These are phyloP conservation scores for Rallus crepitans DNA, from an alignment of 2,797 vertebrate genomes.

Conservation along the genomic window DNA sequence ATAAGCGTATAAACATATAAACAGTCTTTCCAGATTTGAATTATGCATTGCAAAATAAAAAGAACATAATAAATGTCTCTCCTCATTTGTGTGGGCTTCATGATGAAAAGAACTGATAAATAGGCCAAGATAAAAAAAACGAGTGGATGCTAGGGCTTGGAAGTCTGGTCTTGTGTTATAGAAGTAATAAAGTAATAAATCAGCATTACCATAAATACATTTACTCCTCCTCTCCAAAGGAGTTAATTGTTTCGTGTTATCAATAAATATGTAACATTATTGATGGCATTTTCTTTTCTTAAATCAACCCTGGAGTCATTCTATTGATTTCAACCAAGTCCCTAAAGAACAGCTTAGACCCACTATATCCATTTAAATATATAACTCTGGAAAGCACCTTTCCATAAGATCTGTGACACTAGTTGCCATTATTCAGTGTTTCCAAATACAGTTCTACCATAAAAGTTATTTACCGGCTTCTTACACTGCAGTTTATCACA, in stretches of 20 bases:
- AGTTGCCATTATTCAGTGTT: constrained; percentile 46
- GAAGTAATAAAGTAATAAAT: constrained; percentile 54
- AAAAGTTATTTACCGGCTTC: constrained; percentile 65
- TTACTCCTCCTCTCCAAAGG: constrained; percentile 37
- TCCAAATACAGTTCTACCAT: constrained; percentile 47
- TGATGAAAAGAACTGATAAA: constrained; percentile 60
- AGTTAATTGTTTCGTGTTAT: constrained; percentile 35
- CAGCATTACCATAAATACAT: constrained; percentile 45
- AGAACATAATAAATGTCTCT: constrained; percentile 40
- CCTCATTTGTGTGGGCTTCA: constrained; percentile 36
- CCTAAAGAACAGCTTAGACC: background rate
- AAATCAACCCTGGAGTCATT: constrained; percentile 29
- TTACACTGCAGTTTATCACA: constrained; percentile 62
- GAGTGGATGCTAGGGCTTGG: background rate
- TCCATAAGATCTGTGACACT: constrained; percentile 45
- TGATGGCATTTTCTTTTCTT: constrained; percentile 31
- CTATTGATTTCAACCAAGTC: constrained; percentile 14
- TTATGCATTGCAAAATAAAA: constrained; percentile 52
- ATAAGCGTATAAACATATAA: background rate
- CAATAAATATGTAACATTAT: constrained; percentile 47
- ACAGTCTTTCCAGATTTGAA: constrained; percentile 39
- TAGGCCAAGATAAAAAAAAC: constrained; percentile 31
- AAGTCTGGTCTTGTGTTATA: constrained; percentile 26
- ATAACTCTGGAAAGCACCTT: constrained; percentile 14
- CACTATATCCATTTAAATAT: constrained; percentile 34